phyloP scores from a whole-genome alignment of 2,113 vertebrate species.

The Neogale vison region DNA sequence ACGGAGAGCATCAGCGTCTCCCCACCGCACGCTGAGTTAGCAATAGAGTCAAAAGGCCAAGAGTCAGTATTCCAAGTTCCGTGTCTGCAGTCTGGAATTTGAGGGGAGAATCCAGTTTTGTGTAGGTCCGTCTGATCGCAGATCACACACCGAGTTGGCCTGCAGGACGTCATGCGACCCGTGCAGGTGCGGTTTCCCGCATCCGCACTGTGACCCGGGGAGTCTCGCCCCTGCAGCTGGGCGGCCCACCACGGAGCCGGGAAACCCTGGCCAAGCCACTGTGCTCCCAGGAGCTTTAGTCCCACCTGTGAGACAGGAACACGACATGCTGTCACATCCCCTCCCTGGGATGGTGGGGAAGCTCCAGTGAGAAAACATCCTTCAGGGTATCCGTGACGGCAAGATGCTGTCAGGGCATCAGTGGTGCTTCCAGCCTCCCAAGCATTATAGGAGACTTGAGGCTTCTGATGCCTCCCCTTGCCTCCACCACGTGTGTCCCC shows the following conservation, averaged over 20 bases:
- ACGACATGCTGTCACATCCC: background rate
- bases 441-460: background rate
- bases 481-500: fast-evolving
- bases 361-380: background rate
- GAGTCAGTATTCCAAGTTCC: background rate
- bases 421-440: background rate
- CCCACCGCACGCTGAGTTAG: background rate
- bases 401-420: fast-evolving
- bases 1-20: background rate
- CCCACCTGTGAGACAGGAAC: background rate
- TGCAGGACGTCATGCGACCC: background rate
- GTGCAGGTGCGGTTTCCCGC: background rate
- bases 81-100: background rate
- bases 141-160: background rate
- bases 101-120: background rate
- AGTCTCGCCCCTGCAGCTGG: background rate
- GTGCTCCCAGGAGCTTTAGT: background rate
- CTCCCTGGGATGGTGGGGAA: background rate
- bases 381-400: background rate
- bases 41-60: background rate
- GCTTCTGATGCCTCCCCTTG: background rate
- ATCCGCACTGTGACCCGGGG: background rate
- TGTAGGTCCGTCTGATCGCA: background rate
- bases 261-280: background rate
- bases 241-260: background rate